Conservation (phyloP, 92 coral and sea anemone species). For the Parazoanthus swiftii region DNA sequence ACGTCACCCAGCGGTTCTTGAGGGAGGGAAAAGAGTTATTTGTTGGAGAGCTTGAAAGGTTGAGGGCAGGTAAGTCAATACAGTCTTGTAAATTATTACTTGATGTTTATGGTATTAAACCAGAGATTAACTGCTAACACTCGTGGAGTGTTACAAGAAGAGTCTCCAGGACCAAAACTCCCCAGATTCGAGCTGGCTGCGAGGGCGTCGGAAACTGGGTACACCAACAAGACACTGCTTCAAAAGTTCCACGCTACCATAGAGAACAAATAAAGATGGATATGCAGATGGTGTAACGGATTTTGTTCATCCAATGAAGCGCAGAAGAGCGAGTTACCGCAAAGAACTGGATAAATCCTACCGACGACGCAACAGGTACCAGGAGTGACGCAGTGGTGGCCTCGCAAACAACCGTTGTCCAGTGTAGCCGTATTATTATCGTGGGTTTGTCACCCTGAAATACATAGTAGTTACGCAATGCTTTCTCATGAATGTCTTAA, state of each 20-base stretch:
- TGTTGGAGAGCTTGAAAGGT: background rate
- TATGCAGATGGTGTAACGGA: slow-evolving; percentile 6
- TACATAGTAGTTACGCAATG: too few species aligned
- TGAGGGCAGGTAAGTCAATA: background rate
- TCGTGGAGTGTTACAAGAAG: slow-evolving; percentile 6
- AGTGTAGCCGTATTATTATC: too few species aligned
- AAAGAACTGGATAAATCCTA: too few species aligned
- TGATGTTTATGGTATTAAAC: slow-evolving; percentile 29
- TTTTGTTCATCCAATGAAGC: slow-evolving; percentile 13
- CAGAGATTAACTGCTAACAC: slow-evolving; percentile 13
- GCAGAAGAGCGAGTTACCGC: background rate
- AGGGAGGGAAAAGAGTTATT: background rate
- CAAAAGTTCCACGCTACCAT: slow-evolving; percentile 31
- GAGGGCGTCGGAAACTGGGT: slow-evolving; percentile 16
- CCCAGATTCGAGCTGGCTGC: slow-evolving; percentile 30
- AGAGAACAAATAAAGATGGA: slow-evolving; percentile 26
- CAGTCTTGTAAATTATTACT: background rate
- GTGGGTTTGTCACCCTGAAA: too few species aligned
- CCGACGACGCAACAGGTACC: too few species aligned
- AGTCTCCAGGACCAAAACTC: background rate
- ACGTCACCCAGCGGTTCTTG: background rate
- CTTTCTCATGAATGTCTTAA: too few species aligned
- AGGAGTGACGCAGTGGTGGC: too few species aligned
- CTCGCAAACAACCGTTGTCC: too few species aligned
- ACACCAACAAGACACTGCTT: background rate